Conservation (phyloP, 1,140 invertebrate species). For the Pogonomyrmex barbatus region DNA sequence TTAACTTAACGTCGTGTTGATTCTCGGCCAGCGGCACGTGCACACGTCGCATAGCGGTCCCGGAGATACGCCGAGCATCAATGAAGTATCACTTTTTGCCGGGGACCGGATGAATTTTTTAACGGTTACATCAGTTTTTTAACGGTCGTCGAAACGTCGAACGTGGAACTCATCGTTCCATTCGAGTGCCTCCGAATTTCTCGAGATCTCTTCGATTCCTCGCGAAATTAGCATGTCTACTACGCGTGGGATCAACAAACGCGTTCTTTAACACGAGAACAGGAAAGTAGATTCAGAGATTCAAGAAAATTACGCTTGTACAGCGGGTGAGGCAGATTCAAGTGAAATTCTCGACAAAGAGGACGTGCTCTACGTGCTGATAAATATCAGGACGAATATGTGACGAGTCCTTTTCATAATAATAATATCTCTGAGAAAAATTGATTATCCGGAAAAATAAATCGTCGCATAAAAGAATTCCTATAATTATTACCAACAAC, state of each 20-base stretch:
- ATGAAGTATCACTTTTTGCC: conserved; percentile 57
- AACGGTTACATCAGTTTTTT: conserved; percentile 56
- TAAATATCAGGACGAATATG: not conserved
- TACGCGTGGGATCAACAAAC: not conserved
- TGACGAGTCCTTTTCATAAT: not conserved
- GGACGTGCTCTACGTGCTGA: not conserved
- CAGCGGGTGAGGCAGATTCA: not conserved
- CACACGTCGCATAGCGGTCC: conserved; percentile 67
- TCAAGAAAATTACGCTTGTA: not conserved
- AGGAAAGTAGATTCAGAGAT: not conserved
- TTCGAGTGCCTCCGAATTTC: not conserved
- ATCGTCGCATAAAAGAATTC: not conserved
- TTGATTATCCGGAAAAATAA: not conserved
- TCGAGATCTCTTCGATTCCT: not conserved
- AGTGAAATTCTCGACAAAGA: conserved; percentile 5
- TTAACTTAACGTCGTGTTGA: conserved; percentile 67
- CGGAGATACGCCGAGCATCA: conserved; percentile 39
- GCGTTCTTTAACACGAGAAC: not conserved
- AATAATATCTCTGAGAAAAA: not conserved
- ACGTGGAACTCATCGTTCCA: not conserved
- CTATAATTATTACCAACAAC: not conserved
- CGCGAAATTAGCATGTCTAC: conserved; percentile 10
- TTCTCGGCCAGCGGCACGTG: conserved; percentile 68
- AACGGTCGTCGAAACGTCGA: conserved; percentile 38
- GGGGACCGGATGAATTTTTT: conserved; percentile 50